A percentile compares a stretch with the other conserved stretches of the same genome.
Evolutionary conservation across 2,113 vertebrate species (phyloP).

Genomic region (Megalops atlanticus): DNA sequence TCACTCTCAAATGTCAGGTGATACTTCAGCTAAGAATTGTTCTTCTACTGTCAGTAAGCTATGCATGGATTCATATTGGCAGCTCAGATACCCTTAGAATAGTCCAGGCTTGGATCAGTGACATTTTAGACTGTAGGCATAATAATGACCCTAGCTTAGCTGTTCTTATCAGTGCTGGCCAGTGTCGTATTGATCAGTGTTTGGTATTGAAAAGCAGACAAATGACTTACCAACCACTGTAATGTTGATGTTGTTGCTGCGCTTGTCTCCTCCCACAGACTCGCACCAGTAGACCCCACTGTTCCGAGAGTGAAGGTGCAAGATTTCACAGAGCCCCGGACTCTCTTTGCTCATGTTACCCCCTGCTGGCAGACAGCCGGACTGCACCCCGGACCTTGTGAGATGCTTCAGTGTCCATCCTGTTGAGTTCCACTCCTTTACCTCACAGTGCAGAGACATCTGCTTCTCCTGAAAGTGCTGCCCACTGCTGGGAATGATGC

Average conservation of each 20-base stretch:
- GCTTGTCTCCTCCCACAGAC: slow-evolving; percentile 13
- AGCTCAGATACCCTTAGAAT: too few relatives aligned
- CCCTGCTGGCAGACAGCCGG: slow-evolving; percentile 41
- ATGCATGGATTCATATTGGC: too few relatives aligned
- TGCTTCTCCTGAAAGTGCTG: slow-evolving; percentile 37
- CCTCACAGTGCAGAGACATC: slow-evolving; percentile 6
- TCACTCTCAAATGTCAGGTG: too few relatives aligned
- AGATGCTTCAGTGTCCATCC: slow-evolving; percentile 48
- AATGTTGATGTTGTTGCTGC: slow-evolving; percentile 56
- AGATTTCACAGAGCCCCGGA: slow-evolving; percentile 26
- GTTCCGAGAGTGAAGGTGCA: slow-evolving; percentile 21
- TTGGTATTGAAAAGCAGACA: not conserved
- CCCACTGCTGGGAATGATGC: slow-evolving; percentile 51
- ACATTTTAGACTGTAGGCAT: too few relatives aligned
- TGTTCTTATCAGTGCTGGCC: not conserved
- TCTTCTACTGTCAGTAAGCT: too few relatives aligned
- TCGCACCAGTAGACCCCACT: slow-evolving; percentile 68
- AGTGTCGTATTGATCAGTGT: not conserved
- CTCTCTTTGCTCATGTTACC: slow-evolving; percentile 20
- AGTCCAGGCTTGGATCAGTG: too few relatives aligned
- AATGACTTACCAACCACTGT: slow-evolving; percentile 62
- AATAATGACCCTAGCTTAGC: not conserved
- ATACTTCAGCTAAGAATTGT: too few relatives aligned
- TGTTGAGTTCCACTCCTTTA: not conserved
- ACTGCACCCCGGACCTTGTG: not conserved